phyloP scores from a whole-genome alignment of 2,113 vertebrate genomes.

The Carettochelys insculpta region DNA sequence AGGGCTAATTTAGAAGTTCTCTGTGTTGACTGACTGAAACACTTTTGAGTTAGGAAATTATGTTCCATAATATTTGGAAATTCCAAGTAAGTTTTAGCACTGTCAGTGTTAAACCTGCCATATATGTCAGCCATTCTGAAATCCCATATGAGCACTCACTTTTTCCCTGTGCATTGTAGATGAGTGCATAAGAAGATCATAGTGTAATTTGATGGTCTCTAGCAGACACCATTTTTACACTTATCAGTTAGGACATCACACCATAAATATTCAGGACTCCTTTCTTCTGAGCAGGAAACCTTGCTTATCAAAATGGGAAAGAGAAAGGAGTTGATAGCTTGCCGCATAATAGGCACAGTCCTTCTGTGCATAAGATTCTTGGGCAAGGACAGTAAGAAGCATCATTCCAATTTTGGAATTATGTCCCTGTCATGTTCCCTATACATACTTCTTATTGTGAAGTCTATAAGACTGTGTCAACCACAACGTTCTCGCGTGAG shows the following conservation, averaged over 20 bases:
- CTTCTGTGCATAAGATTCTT: not conserved
- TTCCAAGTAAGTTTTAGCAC: not conserved
- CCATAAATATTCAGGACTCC: not conserved
- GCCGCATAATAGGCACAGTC: not conserved
- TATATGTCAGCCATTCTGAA: not conserved
- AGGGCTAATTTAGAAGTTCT: not conserved
- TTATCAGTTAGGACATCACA: not conserved
- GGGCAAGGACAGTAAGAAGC: not conserved
- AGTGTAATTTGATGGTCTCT: not conserved
- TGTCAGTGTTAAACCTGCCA: not conserved
- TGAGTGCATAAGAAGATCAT: not conserved
- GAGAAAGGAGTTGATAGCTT: not conserved
- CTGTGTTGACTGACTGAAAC: not conserved
- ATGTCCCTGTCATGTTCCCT: not conserved
- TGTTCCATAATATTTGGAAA: not conserved
- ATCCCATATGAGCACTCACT: not conserved
- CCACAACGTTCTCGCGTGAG: too few species aligned
- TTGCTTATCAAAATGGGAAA: not conserved
- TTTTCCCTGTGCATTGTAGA: not conserved
- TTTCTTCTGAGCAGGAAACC: not conserved
- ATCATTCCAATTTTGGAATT: not conserved
- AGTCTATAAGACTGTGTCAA: not conserved
- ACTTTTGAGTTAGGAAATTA: not conserved
- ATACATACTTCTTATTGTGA: not conserved
- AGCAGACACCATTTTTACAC: not conserved